phyloP scores from a whole-genome alignment of 2,797 vertebrate genomes.

The Cephalopachus bancanus region DNA sequence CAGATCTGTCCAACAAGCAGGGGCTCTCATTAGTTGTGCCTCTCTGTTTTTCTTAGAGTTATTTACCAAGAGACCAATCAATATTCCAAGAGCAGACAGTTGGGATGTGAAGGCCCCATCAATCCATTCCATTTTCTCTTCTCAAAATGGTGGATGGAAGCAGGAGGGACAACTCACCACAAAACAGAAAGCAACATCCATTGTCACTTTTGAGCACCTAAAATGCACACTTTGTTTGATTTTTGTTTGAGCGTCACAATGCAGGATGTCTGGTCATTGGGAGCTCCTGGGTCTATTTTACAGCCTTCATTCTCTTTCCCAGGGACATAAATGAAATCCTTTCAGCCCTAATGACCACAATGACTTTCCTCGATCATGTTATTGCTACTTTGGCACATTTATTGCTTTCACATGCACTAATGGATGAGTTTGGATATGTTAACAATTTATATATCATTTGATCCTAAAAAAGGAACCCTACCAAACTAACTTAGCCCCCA shows the following conservation, averaged over 20 bases:
- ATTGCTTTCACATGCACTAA: slow-evolving; percentile 96
- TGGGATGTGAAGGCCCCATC: slow-evolving; percentile 48
- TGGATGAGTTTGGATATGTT: slow-evolving; percentile 99
- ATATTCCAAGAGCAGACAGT: slow-evolving; percentile 65
- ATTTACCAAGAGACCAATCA: slow-evolving; percentile 81
- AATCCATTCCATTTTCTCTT: slow-evolving; percentile 66
- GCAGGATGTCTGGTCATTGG: slow-evolving; percentile 74
- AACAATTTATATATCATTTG: slow-evolving; percentile 99
- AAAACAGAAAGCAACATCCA: background rate
- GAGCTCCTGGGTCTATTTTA: slow-evolving; percentile 84
- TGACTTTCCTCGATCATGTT: slow-evolving; percentile 92
- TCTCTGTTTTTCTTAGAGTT: slow-evolving; percentile 79
- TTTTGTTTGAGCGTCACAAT: slow-evolving; percentile 78
- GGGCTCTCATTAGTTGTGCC: slow-evolving; percentile 69
- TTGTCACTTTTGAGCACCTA: slow-evolving; percentile 58
- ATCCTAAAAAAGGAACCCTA: slow-evolving; percentile 93
- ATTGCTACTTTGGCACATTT: slow-evolving; percentile 94
- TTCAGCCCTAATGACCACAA: slow-evolving; percentile 92
- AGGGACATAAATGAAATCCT: slow-evolving; percentile 91
- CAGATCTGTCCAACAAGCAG: slow-evolving; percentile 66
- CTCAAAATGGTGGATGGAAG: slow-evolving; percentile 7
- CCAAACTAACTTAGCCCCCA: slow-evolving; percentile 95
- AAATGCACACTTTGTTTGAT: slow-evolving; percentile 74
- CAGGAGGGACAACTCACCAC: background rate
- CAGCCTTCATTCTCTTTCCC: slow-evolving; percentile 87